Conservation (phyloP, 2,888 invertebrate genomes). For the Molanna angustata region DNA sequence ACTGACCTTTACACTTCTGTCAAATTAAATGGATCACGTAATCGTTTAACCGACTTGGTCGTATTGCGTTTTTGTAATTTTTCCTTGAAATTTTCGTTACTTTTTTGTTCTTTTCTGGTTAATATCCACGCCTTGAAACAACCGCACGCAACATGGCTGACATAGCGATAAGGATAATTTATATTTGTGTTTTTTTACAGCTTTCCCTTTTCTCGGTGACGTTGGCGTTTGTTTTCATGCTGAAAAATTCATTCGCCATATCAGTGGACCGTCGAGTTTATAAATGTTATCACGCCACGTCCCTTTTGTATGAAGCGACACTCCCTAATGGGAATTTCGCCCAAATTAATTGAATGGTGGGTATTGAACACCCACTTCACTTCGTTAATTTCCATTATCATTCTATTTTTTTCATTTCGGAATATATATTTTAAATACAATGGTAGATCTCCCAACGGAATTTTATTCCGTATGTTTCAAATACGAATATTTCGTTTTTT, state of each 20-base stretch:
- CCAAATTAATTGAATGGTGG: no score
- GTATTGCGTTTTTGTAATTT: slow-evolving; percentile 11
- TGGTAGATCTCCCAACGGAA: no score
- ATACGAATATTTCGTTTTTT: no score
- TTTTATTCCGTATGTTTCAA: no score
- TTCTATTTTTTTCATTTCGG: no score
- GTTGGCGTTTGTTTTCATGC: not conserved
- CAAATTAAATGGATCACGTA: slow-evolving; percentile 19
- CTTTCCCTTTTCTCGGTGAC: not conserved
- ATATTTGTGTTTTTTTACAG: not conserved
- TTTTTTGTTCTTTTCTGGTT: slow-evolving; percentile 1
- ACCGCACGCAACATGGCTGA: not conserved
- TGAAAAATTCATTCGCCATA: not conserved
- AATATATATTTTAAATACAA: no score
- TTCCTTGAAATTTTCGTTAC: not conserved
- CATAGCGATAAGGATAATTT: not conserved
- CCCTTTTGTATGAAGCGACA: no score
- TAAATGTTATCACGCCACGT: no score
- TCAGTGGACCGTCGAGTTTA: no score
- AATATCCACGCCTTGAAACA: not conserved
- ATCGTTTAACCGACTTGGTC: slow-evolving; percentile 11
- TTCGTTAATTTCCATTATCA: no score
- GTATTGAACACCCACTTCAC: no score
- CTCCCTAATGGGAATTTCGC: no score
- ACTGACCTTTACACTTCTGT: slow-evolving; percentile 5